Conservation (phyloP, 2,113 vertebrate species). For the Pelmatolapia mariae region DNA sequence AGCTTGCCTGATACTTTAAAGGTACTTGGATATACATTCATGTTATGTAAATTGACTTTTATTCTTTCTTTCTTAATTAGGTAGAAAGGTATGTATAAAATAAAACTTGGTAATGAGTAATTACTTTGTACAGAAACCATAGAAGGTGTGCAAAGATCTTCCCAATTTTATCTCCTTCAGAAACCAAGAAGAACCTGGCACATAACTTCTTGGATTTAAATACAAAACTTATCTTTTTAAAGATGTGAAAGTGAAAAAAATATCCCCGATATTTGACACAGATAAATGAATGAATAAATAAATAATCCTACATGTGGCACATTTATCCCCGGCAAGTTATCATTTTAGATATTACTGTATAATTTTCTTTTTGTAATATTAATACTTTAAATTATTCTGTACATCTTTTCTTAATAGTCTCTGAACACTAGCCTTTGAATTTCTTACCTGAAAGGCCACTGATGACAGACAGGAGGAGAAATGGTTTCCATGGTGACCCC, state of each 20-base stretch:
- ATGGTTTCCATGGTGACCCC: conserved; percentile 89
- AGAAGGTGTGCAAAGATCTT: not conserved
- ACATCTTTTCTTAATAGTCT: not conserved
- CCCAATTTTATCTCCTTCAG: not conserved
- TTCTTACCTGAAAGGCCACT: conserved; percentile 88
- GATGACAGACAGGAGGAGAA: conserved; percentile 85
- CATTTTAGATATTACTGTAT: not conserved
- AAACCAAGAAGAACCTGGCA: not conserved
- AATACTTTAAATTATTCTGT: not conserved
- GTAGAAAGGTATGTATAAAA: not conserved
- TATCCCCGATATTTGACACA: not conserved
- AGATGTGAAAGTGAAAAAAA: not conserved
- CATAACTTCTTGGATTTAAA: not conserved
- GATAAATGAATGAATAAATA: not conserved
- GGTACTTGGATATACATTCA: not conserved
- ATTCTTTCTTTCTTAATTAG: not conserved
- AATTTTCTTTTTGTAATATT: not conserved
- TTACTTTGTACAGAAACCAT: not conserved
- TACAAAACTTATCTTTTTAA: not conserved
- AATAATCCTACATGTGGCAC: not conserved
- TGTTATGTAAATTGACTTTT: not conserved
- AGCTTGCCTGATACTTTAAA: not conserved
- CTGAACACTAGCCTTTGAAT: not conserved
- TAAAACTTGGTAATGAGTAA: not conserved
- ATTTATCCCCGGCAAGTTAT: not conserved